Evolutionary conservation across 2,888 invertebrate genomes (phyloP).

Genomic region (Phania funesta): DNA sequence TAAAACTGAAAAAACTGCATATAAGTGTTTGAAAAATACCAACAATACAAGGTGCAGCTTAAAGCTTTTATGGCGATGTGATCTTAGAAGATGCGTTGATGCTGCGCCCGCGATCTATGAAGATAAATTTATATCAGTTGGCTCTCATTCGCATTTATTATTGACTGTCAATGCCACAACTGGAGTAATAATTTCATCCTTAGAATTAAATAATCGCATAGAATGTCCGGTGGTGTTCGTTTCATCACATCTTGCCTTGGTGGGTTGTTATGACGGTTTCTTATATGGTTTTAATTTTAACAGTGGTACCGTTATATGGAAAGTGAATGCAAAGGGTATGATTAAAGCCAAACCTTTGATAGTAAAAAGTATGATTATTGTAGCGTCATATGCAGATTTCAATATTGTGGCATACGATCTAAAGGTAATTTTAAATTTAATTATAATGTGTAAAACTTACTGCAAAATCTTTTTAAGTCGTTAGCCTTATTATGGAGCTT

Average conservation of each 20-base stretch:
- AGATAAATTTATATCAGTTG: conserved; percentile 82
- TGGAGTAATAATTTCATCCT: conserved; percentile 81
- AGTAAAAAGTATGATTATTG: conserved; percentile 82
- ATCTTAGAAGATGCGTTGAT: conserved; percentile 88
- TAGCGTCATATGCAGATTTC: conserved; percentile 81
- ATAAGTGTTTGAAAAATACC: not conserved
- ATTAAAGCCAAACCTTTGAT: conserved; percentile 82
- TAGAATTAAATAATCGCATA: conserved; percentile 85
- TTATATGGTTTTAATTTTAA: conserved; percentile 84
- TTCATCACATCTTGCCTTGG: conserved; percentile 81
- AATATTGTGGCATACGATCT: conserved; percentile 76
- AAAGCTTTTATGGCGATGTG: conserved; percentile 71
- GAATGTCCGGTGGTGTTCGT: conserved; percentile 84
- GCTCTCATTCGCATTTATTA: conserved; percentile 88
- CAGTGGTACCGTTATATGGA: conserved; percentile 84
- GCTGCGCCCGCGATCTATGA: conserved; percentile 84
- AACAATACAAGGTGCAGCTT: conserved; percentile 37
- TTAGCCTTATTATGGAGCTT: conserved; percentile 71
- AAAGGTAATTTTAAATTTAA: conserved; percentile 63
- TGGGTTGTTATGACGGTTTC: conserved; percentile 89
- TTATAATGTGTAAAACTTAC: not conserved
- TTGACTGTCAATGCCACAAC: conserved; percentile 82
- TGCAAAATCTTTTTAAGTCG: conserved; percentile 26
- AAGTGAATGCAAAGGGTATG: conserved; percentile 80
- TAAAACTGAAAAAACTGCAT: not conserved